phyloP scores from a whole-genome alignment of 2,888 invertebrate genomes.

The Deilephila porcellus region DNA sequence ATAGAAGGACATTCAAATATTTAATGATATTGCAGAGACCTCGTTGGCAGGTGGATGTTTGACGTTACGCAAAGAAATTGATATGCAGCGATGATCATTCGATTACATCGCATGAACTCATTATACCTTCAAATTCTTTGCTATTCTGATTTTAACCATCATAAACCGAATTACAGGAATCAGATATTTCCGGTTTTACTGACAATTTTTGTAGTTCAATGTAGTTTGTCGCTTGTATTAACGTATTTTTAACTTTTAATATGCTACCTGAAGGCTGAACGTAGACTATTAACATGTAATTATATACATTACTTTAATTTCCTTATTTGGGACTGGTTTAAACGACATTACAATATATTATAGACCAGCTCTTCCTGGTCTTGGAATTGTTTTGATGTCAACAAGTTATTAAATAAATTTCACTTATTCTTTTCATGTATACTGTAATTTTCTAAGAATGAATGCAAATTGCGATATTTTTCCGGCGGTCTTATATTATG shows the following conservation, averaged over 20 bases:
- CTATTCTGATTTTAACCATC: background rate
- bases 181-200: background rate
- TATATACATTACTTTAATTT: background rate
- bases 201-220: background rate
- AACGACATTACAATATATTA: background rate
- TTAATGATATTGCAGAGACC: constrained; percentile 34
- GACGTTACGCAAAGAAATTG: constrained; percentile 68
- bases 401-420: background rate
- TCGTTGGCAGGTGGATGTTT: constrained; percentile 42
- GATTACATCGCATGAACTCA: constrained; percentile 57
- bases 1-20: constrained; percentile 18
- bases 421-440: too few species aligned
- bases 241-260: too few species aligned
- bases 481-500: background rate
- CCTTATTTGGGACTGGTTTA: background rate
- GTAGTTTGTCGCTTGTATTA: background rate
- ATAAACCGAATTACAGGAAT: background rate
- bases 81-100: constrained; percentile 69
- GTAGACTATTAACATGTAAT: constrained; percentile 36
- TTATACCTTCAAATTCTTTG: constrained; percentile 56
- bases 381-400: too few species aligned
- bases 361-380: background rate
- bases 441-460: background rate
- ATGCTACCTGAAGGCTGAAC: too few species aligned
- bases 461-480: constrained; percentile 9